A percentile compares a stretch with the other conserved stretches of the same genome.
phyloP scores from a whole-genome alignment of 1,140 invertebrate genomes.

The Ctenoplectra terminalis region DNA sequence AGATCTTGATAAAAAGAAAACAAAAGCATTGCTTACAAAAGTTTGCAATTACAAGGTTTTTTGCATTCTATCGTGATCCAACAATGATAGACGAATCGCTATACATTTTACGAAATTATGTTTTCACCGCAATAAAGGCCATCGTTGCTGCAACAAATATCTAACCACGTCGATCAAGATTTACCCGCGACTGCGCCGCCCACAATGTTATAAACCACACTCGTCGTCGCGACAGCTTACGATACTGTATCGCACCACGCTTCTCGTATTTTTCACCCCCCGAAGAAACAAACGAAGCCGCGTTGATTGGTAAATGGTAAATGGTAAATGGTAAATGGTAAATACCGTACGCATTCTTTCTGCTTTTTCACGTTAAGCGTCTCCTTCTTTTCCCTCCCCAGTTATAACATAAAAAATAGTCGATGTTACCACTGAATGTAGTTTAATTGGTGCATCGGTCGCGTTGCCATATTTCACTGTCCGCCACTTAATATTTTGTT shows the following conservation, averaged over 20 bases:
- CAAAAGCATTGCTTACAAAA: too few relatives aligned
- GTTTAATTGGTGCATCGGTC: conserved; percentile 56
- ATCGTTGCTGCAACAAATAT: background rate
- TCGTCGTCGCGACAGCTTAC: background rate
- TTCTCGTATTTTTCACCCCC: conserved; percentile 3
- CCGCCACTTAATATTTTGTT: conserved; percentile 65
- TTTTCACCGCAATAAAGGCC: too few relatives aligned
- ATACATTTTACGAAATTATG: too few relatives aligned
- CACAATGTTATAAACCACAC: conserved; percentile 19
- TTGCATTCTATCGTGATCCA: too few relatives aligned
- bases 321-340: too few relatives aligned
- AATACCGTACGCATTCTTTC: too few relatives aligned
- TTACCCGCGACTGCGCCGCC: background rate
- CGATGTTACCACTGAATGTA: conserved; percentile 27
- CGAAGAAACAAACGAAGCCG: background rate
- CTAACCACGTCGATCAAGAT: background rate
- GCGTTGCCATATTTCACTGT: conserved; percentile 61
- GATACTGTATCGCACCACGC: background rate
- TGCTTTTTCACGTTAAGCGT: background rate
- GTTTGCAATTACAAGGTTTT: too few relatives aligned
- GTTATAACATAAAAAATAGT: background rate
- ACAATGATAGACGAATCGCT: too few relatives aligned
- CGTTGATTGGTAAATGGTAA: too few relatives aligned
- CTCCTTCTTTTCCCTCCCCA: background rate
- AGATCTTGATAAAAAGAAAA: background rate